Base-by-base conservation (phyloP, 2,888 invertebrate species). In the Cephus spinipes region DNA sequence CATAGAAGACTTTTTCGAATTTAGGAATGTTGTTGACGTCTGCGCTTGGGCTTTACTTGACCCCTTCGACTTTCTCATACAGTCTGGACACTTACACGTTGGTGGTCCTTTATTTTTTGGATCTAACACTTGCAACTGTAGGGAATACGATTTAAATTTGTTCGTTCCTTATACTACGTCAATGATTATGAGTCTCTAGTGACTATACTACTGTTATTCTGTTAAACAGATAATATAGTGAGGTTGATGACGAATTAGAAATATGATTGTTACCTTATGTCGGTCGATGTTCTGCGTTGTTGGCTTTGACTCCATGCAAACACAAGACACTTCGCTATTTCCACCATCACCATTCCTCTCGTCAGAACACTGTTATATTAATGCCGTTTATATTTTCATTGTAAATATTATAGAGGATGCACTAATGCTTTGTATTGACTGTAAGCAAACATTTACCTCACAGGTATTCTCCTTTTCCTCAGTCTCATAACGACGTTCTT, bases 401-500 rank as follows among this genome's bases (percentile, higher is more conserved):
- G 55, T 55, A 55, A 55, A 55, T 23, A 55, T 55, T 23, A 23
- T 55, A 55, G 55, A 55, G 55, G 23, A 9, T 55, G 2, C 55
- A 23, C 23, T 55, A 55, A 55, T 23, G 15, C 9, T 9, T 55
- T 23, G 2, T 55, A 23, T 9, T 55, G 9, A 23, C 9, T 55
- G 1, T 55, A 23, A 23, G 23, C 32, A 71, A 32, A 71, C 32
- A 33, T 6, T 78, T 85, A 92, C 93, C 82, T 92, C 91, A 86
- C 92, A 92, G 76, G 91, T 86, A 84, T 91, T 91, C 85, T 92
- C 92, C 79, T 90, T 92, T 55, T 92, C 92, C 73, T 92, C 91
- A 78, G 91, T 86, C 90, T 94, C 92, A 89, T 93, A 89, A 88
- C 93, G 87, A 85, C 93, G 93, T 92, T 94, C 94, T 92, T 96